Evolutionary conservation across 64 coral and sea anemone genomes (phyloP).

Genomic region (Astreopora myriophthalma): DNA sequence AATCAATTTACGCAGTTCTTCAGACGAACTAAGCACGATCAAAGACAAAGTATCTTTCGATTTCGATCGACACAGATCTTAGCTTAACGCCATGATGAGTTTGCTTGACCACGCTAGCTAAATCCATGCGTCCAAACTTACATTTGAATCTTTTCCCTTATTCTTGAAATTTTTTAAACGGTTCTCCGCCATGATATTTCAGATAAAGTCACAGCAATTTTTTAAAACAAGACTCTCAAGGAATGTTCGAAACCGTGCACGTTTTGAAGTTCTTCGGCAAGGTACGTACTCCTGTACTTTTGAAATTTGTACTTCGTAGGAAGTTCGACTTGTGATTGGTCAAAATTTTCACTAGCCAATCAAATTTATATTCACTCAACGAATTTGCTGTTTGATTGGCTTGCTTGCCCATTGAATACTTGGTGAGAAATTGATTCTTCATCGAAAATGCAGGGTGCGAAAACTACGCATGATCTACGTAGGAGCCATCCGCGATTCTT

Average conservation of each 20-base stretch:
- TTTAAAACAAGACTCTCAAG: neutral
- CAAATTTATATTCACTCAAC: constrained; percentile 7
- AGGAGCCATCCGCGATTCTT: too few species aligned
- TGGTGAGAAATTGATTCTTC: too few species aligned
- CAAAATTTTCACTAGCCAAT: neutral
- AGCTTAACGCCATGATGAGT: too few species aligned
- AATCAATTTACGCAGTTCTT: too few species aligned
- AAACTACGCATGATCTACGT: too few species aligned
- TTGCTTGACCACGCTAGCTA: neutral
- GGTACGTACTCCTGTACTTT: neutral
- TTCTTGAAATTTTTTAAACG: constrained; percentile 65
- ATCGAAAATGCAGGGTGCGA: too few species aligned
- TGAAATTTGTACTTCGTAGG: constrained; percentile 26
- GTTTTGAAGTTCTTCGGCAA: neutral
- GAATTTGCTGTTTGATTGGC: constrained; percentile 23
- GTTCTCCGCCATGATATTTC: constrained; percentile 55
- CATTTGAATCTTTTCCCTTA: constrained; percentile 47
- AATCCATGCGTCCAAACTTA: neutral
- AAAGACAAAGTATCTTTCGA: too few species aligned
- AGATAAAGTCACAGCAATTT: neutral
- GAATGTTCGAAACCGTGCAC: neutral
- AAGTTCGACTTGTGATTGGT: neutral
- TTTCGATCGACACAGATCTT: too few species aligned
- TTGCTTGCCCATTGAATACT: neutral
- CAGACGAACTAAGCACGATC: too few species aligned